phyloP scores from a whole-genome alignment of 2,797 vertebrate genomes.

The Lepilemur septentrionalis region DNA sequence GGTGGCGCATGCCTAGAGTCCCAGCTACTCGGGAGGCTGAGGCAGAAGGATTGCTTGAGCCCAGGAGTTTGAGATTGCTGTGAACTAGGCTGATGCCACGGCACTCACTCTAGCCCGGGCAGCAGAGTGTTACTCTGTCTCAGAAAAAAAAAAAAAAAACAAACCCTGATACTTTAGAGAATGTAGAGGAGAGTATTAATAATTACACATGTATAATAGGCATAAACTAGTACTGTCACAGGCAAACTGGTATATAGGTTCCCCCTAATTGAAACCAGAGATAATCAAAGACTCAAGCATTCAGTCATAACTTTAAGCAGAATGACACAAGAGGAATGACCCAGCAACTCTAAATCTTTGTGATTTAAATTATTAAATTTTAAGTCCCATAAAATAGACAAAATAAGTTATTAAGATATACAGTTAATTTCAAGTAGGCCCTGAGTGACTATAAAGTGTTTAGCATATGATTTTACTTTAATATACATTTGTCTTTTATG shows the following conservation, averaged over 20 bases:
- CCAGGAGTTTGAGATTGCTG: too few species aligned
- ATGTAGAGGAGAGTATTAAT: background rate
- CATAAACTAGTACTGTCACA: background rate
- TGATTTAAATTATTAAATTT: background rate
- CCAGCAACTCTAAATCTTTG: background rate
- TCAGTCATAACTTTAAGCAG: background rate
- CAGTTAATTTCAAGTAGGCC: background rate
- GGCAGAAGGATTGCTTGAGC: too few species aligned
- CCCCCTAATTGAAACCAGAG: constrained; percentile 8
- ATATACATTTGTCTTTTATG: background rate
- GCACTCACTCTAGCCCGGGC: too few species aligned
- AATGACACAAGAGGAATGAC: background rate
- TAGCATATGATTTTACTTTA: background rate
- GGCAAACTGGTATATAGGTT: background rate
- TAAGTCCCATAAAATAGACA: background rate
- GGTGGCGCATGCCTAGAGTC: too few species aligned
- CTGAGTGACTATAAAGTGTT: background rate
- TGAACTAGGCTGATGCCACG: too few species aligned
- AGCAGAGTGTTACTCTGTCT: too few species aligned
- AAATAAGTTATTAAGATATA: background rate
- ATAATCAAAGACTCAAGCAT: background rate
- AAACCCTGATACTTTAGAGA: background rate
- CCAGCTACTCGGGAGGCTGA: too few species aligned
- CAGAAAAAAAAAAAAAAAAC: too few species aligned
- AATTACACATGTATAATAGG: background rate